A percentile compares a stretch with the other conserved stretches of the same genome.
phyloP scores from a whole-genome alignment of 1,140 invertebrate species.

The Spodoptera frugiperda region DNA sequence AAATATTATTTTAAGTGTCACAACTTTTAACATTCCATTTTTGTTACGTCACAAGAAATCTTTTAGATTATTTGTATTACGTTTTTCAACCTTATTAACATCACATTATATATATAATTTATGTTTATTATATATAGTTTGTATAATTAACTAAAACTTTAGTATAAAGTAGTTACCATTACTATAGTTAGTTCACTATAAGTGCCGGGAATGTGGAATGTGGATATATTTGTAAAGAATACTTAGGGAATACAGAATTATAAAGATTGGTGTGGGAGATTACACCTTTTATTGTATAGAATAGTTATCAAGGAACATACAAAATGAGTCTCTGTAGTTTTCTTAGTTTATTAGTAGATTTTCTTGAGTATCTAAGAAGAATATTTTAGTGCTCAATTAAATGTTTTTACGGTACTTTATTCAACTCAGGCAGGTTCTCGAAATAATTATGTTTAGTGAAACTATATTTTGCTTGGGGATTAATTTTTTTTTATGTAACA shows the following conservation, averaged over 20 bases:
- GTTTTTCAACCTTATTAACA: conserved; percentile 4
- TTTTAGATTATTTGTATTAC: background rate
- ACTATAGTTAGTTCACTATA: conserved; percentile 59
- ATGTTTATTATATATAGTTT: conserved; percentile 51
- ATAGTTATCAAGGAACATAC: background rate
- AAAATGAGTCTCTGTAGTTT: conserved; percentile 6
- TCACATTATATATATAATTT: conserved; percentile 39
- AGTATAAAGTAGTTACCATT: conserved; percentile 71
- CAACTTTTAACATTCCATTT: conserved; percentile 53
- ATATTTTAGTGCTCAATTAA: conserved; percentile 7
- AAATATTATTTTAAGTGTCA: conserved; percentile 52
- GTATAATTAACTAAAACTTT: conserved; percentile 29
- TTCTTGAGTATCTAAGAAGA: background rate
- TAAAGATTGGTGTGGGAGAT: conserved; percentile 20
- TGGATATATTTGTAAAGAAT: conserved; percentile 53
- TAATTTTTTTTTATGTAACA: background rate
- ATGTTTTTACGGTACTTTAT: background rate
- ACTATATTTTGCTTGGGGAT: background rate
- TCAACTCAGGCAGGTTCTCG: background rate
- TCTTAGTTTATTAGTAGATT: background rate
- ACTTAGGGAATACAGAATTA: conserved; percentile 11
- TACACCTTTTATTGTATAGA: background rate
- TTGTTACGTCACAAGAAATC: background rate
- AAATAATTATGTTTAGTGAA: background rate
- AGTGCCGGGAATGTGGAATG: conserved; percentile 83